Evolutionary conservation across 2,888 invertebrate species (phyloP), one percentile per base, ranked within the genome.

Genomic region (Sinodicranocentrus sp.): DNA sequence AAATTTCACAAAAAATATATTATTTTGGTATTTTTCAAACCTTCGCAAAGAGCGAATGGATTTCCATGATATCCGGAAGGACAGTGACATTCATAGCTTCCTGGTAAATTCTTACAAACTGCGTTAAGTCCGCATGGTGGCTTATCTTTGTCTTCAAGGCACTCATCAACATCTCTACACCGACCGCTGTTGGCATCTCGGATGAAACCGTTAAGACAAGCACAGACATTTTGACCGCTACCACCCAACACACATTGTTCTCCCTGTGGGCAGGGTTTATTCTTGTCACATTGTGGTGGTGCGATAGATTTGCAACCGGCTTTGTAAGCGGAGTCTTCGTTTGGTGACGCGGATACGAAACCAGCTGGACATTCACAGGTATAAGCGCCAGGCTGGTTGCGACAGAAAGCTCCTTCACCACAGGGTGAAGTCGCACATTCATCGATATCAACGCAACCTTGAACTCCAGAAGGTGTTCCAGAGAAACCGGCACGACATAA

Each of bases 71-170:
- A 97, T 39, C 96, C 96, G 28, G 94, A 92, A 0, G 97, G 95
- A 89, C 97, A 98, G 89, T 95, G 95, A 89, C 97, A 98, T 91
- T 97, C 97, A 90, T 97, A 98, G 90, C 96, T 96, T 63, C 97
- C 97, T 0, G 97, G 97, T 70, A 97, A 91, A 91, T 98, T 98
- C 90, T 96, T 97, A 90, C 97, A 98, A 79, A 97, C 93, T 0
- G 97, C 96, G 90, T 97, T 76, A 19, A 95, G 91, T 0, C 97
- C 97, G 91, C 97, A 97, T 19, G 95, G 94, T 1, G 95, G 93
- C 88, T 95, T 95, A 77, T 94, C 94, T 75, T 93, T 91, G 28
- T 94, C 92, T 89, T 94, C 94, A 2, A 94, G 93, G 89, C 97
- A 97, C 91, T 97, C 97, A 89, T 97, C 95, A 76, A 95, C 92